Evolutionary conservation across 1,140 invertebrate species (phyloP), one percentile per base, ranked within the genome.

Genomic region (Mylabris phalerata): DNA sequence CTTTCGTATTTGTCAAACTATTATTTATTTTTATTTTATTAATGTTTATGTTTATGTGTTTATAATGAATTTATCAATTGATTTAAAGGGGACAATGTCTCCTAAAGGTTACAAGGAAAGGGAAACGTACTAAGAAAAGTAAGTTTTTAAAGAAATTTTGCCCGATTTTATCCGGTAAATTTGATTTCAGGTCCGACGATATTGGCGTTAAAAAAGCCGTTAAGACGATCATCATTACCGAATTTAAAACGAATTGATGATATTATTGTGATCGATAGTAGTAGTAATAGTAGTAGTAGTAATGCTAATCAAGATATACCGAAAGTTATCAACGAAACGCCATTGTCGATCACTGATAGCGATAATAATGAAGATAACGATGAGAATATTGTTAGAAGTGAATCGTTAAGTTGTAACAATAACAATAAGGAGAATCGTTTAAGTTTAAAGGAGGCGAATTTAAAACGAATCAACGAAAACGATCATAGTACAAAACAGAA

Each of bases 131-230:
- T 25, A 63, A 58, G 62, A 52, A 58, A 61, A 43, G 63, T 69
- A 59, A 48, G 45, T 49, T 45, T 48, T 40, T 26, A 7, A 55
- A 41, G 44, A 6, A 40, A 13, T 49, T 44, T 42, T 39, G 9
- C 49, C 51, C 19, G 51, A 6, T 13, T n/a, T 48, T 3, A 49
- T 55, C 32, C 50, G 27, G 11, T 46, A 46, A 11, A 47, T 44
- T 9, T 45, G 40, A 47, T 70, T 69, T 42, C 24, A 64, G 68
- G 52, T 32, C 47, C 63, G 24, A 54, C 64, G 24, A 60, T 59
- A 55, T 62, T 71, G 55, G 66, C 70, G 39, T 55, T 70, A 32
- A 71, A 65, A 40, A 67, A 62, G 57, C 55, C 64, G 42, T 50
- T 72, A 39, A 52, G 69, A 52, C 58, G 62, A 50, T 71, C 66